Conservation (phyloP, 2,113 vertebrate genomes). For the Nannospalax galili region DNA sequence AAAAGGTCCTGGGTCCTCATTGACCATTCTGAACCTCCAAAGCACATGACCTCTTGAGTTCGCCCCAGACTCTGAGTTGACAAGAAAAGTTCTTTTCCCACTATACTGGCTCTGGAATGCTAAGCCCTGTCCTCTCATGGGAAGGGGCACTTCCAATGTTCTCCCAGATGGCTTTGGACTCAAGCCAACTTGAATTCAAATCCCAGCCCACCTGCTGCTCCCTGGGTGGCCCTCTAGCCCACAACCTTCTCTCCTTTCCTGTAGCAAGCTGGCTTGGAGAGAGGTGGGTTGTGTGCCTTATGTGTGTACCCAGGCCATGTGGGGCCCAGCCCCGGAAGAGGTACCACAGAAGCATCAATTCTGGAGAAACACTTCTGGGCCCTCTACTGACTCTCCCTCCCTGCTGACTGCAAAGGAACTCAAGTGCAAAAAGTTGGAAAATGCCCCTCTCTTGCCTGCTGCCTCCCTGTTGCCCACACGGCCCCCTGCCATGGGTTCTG, state of each 20-base stretch:
- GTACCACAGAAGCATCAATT: background rate
- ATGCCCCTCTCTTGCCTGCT: constrained; percentile 23
- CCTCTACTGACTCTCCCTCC: constrained; percentile 36
- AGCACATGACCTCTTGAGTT: background rate
- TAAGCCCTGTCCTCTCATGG: too few relatives aligned
- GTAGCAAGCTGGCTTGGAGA: background rate
- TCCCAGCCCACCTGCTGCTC: background rate
- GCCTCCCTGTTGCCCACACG: constrained; percentile 60
- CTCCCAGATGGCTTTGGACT: background rate
- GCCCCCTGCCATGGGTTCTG: constrained; percentile 52
- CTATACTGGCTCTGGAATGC: background rate
- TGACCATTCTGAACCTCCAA: background rate
- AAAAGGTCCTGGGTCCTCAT: background rate
- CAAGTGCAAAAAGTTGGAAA: background rate
- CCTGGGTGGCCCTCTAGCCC: background rate
- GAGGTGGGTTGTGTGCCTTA: background rate
- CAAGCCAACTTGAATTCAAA: background rate
- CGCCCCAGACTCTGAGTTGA: background rate
- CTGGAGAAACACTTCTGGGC: background rate
- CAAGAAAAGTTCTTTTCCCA: background rate
- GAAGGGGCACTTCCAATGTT: background rate
- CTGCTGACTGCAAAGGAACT: constrained; percentile 59
- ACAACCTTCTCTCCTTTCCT: background rate
- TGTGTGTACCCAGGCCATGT: constrained; percentile 17
- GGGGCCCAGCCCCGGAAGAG: background rate